Percentiles rank a stretch among this genome's conserved stretches.
These are phyloP conservation scores for Danionella cerebrum DNA, from an alignment of 2,113 vertebrate genomes.

Conservation along the genomic window DNA sequence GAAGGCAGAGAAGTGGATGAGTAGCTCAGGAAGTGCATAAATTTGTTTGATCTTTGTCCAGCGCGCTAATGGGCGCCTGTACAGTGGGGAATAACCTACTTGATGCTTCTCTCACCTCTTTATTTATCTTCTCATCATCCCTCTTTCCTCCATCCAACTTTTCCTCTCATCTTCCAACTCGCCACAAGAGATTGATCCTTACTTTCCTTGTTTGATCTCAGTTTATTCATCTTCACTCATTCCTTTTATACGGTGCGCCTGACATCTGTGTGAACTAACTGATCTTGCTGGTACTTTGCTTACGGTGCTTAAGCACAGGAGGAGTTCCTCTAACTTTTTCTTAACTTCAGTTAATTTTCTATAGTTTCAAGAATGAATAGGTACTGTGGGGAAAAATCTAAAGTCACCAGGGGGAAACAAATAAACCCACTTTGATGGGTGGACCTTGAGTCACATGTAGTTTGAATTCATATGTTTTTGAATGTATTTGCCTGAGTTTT, in stretches of 20 bases:
- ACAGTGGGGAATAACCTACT: slow-evolving; percentile 23
- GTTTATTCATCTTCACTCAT: slow-evolving; percentile 21
- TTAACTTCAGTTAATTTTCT: background rate
- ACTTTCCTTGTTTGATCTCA: slow-evolving; percentile 46
- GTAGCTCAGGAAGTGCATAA: slow-evolving; percentile 8
- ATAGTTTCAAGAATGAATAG: background rate
- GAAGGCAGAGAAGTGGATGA: slow-evolving; percentile 1
- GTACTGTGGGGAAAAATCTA: too few species aligned
- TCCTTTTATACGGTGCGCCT: background rate
- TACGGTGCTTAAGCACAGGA: background rate
- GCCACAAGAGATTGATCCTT: slow-evolving; percentile 53
- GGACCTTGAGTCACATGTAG: too few species aligned
- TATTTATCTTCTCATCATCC: background rate
- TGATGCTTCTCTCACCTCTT: slow-evolving; percentile 4
- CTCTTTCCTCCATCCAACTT: background rate
- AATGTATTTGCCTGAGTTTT: too few species aligned
- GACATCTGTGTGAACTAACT: background rate
- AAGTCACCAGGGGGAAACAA: too few species aligned
- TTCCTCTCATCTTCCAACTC: slow-evolving; percentile 10
- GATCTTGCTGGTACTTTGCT: background rate
- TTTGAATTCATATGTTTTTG: too few species aligned
- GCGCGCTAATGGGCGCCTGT: slow-evolving; percentile 40
- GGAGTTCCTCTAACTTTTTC: background rate
- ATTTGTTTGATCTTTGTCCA: slow-evolving; percentile 50
- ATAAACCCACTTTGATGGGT: too few species aligned